Percentiles rank a stretch among this genome's conserved stretches.
These are phyloP conservation scores for Drosophila pseudotalamancana DNA, from an alignment of 2,888 invertebrate species.

Conservation along the genomic window DNA sequence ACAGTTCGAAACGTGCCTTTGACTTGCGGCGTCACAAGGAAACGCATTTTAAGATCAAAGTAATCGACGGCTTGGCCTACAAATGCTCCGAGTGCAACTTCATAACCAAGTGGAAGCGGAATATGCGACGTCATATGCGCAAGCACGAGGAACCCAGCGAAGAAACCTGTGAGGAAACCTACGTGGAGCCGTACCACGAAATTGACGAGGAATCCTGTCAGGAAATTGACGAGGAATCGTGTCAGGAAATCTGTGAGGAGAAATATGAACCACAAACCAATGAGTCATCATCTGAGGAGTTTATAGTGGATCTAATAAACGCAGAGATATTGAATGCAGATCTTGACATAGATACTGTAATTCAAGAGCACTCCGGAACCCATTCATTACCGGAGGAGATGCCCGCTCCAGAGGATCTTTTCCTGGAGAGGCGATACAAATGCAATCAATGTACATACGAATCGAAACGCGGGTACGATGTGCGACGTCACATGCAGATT, in stretches of 20 bases:
- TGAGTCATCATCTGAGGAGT: not conserved
- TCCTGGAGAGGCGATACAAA: conserved; percentile 5
- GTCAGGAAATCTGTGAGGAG: not conserved
- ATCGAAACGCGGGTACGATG: conserved; percentile 32
- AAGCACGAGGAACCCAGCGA: conserved; percentile 7
- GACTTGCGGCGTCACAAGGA: conserved; percentile 40
- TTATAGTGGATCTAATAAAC: conserved; percentile 14
- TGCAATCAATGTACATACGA: conserved; percentile 36
- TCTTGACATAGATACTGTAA: not conserved
- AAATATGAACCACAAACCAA: not conserved
- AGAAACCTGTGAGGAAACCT: not conserved
- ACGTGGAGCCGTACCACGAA: not conserved
- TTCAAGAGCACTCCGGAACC: not conserved
- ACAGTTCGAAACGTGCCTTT: conserved; percentile 29
- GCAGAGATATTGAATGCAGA: conserved; percentile 10
- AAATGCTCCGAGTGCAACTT: conserved; percentile 34
- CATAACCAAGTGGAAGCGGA: conserved; percentile 45
- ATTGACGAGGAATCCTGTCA: not conserved
- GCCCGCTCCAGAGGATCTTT: not conserved
- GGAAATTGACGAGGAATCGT: not conserved
- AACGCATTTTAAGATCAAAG: conserved; percentile 13
- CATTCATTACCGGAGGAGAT: not conserved
- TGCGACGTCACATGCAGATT: conserved; percentile 26
- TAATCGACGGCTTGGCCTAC: conserved; percentile 7
- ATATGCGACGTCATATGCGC: conserved; percentile 35